Evolutionary conservation across 1,140 invertebrate species (phyloP).

Genomic region (Drosophila varians): DNA sequence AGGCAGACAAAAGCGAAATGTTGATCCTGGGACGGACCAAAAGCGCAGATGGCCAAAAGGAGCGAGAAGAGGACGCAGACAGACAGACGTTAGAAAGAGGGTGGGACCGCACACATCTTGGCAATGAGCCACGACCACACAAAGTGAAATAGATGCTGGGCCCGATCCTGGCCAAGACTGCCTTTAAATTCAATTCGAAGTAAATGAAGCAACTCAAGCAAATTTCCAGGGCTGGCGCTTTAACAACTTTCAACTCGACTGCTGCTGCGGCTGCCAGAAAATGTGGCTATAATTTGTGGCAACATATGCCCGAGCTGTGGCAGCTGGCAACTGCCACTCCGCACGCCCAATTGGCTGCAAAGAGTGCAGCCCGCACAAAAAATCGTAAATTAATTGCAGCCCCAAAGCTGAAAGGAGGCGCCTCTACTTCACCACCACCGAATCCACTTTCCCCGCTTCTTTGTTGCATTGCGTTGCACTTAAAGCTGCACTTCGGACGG

Average conservation of each 20-base stretch:
- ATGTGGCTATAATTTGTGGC: conserved; percentile 45
- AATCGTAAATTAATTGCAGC: conserved; percentile 64
- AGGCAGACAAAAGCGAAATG: conserved; percentile 70
- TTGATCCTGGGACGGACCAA: conserved; percentile 57
- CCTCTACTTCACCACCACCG: background rate
- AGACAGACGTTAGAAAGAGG: conserved; percentile 1
- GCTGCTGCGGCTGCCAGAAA: conserved; percentile 57
- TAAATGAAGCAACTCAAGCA: conserved; percentile 64
- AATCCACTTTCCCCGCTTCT: conserved; percentile 17
- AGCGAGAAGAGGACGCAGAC: background rate
- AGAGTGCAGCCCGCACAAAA: conserved; percentile 39
- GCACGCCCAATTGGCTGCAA: conserved; percentile 47
- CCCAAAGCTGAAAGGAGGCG: conserved; percentile 14
- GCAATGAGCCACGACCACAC: conserved; percentile 56
- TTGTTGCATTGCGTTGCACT: conserved; percentile 27
- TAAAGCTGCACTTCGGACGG: conserved; percentile 13
- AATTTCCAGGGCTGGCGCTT: conserved; percentile 56
- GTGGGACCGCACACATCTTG: conserved; percentile 43
- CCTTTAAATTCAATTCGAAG: conserved; percentile 71
- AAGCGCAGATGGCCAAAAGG: background rate
- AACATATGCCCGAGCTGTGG: conserved; percentile 35
- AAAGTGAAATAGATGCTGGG: conserved; percentile 59
- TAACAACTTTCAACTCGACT: conserved; percentile 69
- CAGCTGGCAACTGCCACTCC: conserved; percentile 37
- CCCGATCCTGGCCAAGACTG: conserved; percentile 11